Evolutionary conservation across 1,140 invertebrate genomes (phyloP), one percentile per base, ranked within the genome.

Genomic region (Diachasma alloeum): DNA sequence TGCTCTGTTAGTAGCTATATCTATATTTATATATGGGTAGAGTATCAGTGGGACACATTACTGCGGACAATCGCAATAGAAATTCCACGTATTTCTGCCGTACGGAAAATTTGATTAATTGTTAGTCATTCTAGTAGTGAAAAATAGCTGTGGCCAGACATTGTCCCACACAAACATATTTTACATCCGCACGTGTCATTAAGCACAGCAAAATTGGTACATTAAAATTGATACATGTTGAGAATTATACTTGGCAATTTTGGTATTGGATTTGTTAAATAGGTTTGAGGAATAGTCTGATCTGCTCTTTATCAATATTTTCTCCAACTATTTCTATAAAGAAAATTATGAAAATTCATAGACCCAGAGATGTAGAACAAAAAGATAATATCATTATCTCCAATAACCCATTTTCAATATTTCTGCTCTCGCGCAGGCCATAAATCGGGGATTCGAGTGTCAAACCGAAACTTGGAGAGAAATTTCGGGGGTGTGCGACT

Each of bases 61-160:
- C 79, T 80, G 78, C 22, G 76, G 74, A 44, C 75, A 70, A 75
- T 72, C 78, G 79, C 82, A 70, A 81, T 83, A 80, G 81, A 81
- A 82, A 78, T 80, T 79, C 75, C 75, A 70, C 56, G 75, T 42
- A 19, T 53, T 53, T 59, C 31, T 71, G 63, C 31, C 15, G 24
- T 39, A 56, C 39, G 42, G 48, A 46, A 36, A 63, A 63, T 63
- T 63, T 63, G 24, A 31, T 63, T 53, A 53, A 53, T 53, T 53
- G 48, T 53, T 17, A 53, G 48, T 53, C 48, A 9, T 53, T 53
- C 17, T 53, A 53, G 48, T 53, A 53, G 48, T 53, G 48, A 53
- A 53, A 53, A 53, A 53, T 53, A 53, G 15, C 15, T 53, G 48
- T 53, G 48, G 48, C 15, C 48, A 53, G 48, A n/a, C 48, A 53